These are phyloP conservation scores for Pseudomyrmex pallidus DNA, from an alignment of 1,140 invertebrate species.

Conservation along the genomic window DNA sequence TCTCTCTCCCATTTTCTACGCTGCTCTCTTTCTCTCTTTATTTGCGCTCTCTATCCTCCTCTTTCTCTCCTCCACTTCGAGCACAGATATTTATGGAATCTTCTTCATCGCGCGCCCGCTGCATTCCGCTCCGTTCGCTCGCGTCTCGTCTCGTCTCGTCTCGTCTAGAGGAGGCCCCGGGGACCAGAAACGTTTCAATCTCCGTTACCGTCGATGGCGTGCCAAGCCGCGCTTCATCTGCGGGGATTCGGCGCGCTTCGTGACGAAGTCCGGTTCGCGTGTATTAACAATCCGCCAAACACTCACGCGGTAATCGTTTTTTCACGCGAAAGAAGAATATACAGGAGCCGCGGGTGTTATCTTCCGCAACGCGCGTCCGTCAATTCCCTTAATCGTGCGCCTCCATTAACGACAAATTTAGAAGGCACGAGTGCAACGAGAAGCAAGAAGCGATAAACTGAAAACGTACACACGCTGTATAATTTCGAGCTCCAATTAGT, in stretches of 20 bases:
- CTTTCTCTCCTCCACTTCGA: constrained; percentile 30
- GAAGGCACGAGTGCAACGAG: constrained; percentile 39
- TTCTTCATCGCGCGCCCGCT: constrained; percentile 71
- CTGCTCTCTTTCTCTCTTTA: constrained; percentile 30
- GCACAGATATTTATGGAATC: constrained; percentile 79
- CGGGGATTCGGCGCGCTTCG: constrained; percentile 8
- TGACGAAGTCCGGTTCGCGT: constrained; percentile 13
- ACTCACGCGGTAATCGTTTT: constrained; percentile 2
- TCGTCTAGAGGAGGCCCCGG: constrained; percentile 53
- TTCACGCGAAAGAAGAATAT: constrained; percentile 24
- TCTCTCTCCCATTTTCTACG: constrained; percentile 37
- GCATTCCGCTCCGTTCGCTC: constrained; percentile 70
- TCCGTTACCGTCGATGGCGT: constrained; percentile 72
- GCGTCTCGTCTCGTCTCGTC: constrained; percentile 51
- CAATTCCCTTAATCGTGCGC: constrained; percentile 47
- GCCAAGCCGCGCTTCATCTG: constrained; percentile 66
- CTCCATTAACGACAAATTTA: constrained; percentile 54
- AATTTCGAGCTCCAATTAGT: constrained; percentile 52
- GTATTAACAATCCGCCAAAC: constrained; percentile 2
- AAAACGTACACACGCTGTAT: constrained; percentile 4
- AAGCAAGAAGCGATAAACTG: constrained; percentile 40
- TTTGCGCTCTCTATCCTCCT: constrained; percentile 11
- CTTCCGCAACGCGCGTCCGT: constrained; percentile 13
- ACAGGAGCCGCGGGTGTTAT: not conserved
- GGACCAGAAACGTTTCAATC: constrained; percentile 74